phyloP scores from a whole-genome alignment of 1,140 invertebrate genomes.

The Euwallacea similis region DNA sequence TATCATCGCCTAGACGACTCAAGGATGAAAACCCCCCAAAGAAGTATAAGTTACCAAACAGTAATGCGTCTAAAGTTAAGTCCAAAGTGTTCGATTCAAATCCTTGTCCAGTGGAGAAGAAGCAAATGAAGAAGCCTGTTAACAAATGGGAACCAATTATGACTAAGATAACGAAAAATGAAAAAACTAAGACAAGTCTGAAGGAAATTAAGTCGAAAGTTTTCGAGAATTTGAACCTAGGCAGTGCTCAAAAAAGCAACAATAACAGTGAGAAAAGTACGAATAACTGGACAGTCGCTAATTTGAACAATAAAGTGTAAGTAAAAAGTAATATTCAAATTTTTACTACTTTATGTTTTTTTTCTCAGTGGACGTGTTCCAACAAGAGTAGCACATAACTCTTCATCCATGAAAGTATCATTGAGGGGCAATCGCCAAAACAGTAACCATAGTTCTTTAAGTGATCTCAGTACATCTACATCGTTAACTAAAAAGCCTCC shows the following conservation, averaged over 20 bases:
- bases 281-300: too few relatives aligned
- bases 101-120: conserved; percentile 47
- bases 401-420: conserved; percentile 26
- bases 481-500: conserved; percentile 38
- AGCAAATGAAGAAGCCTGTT: conserved; percentile 46
- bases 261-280: too few relatives aligned
- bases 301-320: too few relatives aligned
- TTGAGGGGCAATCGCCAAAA: conserved; percentile 33
- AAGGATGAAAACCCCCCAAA: conserved; percentile 64
- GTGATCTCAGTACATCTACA: conserved; percentile 46
- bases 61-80: conserved; percentile 75
- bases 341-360: not conserved
- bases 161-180: conserved; percentile 76
- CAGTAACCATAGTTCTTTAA: conserved; percentile 49
- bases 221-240: conserved; percentile 47
- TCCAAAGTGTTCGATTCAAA: conserved; percentile 62
- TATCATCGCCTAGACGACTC: conserved; percentile 43
- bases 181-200: conserved; percentile 66
- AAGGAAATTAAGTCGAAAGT: conserved; percentile 84
- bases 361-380: conserved; percentile 39
- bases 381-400: conserved; percentile 25
- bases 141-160: conserved; percentile 79
- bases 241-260: conserved; percentile 10
- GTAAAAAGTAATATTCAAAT: too few relatives aligned
- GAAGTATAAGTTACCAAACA: conserved; percentile 75